Base-by-base conservation (phyloP, 2,888 invertebrate genomes). In the Drosophila anceps region DNA sequence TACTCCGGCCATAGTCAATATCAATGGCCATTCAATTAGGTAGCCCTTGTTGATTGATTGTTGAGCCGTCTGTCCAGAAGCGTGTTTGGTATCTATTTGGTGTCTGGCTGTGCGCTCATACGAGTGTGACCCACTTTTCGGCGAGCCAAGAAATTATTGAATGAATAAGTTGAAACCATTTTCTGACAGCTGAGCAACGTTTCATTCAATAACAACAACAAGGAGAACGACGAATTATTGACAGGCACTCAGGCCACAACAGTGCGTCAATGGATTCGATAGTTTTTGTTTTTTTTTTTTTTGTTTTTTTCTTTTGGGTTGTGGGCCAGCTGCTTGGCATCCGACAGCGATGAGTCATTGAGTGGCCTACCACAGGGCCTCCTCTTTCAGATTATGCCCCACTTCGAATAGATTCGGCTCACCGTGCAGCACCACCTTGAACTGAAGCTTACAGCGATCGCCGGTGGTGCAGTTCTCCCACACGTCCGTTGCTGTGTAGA, bases 241-340 rank as follows among this genome's bases (percentile, higher is more conserved):
- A 83, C 90, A 85, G 84, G 75, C 87, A 86, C 85, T 85, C 84
- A 82, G 60, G 60, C 46, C 75, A 39, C 71, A 75, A 80, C 81
- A 69, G 83, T 88, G 75, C 88, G 84, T 84, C 84, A 84, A 88
- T 80, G 44, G 57, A 54, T 33, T 37, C 20, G n/a, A 55, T 58
- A 57, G 27, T 50, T 71, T 70, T 59, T 24, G 13, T 9, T 29
- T 48, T 48, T 41, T 41, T 10, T 48, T 41, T 41, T 18, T 48
- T n/a, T 4, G n/a, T n/a, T 18, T 18, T 35, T 18, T 15, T 24
- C n/a, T 33, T 50, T 18, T 37, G 44, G 55, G 55, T 37, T 64
- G 37, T 64, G 64, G 66, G 39, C 55, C 78, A 81, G 73, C 66
- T 81, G 82, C 57, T 68, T 37, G 53, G 37, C 54, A 15, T 51